Percentiles rank a stretch among this genome's conserved stretches.
These are phyloP conservation scores for Dryadula phaetusa DNA, from an alignment of 2,888 invertebrate genomes.

Conservation along the genomic window DNA sequence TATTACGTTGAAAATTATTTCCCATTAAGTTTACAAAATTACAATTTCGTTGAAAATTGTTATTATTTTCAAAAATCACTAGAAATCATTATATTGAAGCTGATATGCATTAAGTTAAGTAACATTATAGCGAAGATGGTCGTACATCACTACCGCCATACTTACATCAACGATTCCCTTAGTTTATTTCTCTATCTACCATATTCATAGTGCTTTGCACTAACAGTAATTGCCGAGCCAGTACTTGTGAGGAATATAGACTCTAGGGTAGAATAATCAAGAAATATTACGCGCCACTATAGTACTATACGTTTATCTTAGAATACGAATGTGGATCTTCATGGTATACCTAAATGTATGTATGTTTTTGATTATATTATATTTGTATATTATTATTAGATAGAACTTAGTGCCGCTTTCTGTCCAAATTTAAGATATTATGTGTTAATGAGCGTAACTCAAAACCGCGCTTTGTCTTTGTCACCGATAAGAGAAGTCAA, in stretches of 20 bases:
- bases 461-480: no score
- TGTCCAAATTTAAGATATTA: no score
- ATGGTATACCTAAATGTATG: not conserved
- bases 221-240: conserved; percentile 49
- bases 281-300: conserved; percentile 51
- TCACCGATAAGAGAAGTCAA: no score
- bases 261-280: conserved; percentile 53
- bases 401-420: no score
- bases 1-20: no score
- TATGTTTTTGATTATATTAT: not conserved
- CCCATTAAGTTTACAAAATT: no score
- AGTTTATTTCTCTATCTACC: conserved; percentile 40
- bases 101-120: not conserved
- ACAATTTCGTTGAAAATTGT: no score
- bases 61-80: no score
- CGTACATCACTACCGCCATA: conserved; percentile 12
- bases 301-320: conserved; percentile 26
- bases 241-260: conserved; percentile 44
- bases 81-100: no score
- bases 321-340: not conserved
- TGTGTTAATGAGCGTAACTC: no score
- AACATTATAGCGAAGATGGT: not conserved
- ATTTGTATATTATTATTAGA: no score
- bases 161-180: conserved; percentile 34
- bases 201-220: conserved; percentile 47